These are phyloP conservation scores for Mionectes olivaceus DNA, from an alignment of 2,797 vertebrate genomes.

Conservation along the genomic window DNA sequence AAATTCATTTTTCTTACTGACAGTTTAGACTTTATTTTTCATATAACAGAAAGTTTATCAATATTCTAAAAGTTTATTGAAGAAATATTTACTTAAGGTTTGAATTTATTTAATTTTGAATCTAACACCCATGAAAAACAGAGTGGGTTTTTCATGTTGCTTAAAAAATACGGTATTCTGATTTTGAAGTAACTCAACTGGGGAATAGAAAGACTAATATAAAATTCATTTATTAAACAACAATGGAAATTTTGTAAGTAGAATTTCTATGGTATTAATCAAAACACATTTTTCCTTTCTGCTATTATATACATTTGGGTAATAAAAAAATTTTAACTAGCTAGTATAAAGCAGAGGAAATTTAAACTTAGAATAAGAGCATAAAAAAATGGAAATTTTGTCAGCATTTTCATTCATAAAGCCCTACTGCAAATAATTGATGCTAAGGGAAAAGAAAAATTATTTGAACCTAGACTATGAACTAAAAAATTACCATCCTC, in stretches of 20 bases:
- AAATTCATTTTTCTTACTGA: background rate
- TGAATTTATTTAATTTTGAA: background rate
- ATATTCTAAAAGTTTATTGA: background rate
- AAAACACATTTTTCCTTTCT: rapidly evolving
- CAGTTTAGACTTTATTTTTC: background rate
- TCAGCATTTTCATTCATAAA: background rate
- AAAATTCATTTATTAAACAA: background rate
- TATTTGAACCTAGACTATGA: background rate
- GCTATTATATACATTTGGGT: background rate
- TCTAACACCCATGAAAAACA: background rate
- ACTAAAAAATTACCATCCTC: background rate
- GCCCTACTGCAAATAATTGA: background rate
- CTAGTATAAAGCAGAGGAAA: background rate
- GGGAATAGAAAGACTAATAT: background rate
- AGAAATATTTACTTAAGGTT: background rate
- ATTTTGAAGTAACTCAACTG: background rate
- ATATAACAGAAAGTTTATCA: background rate
- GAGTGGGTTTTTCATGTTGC: background rate
- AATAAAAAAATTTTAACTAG: background rate
- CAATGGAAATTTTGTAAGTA: background rate
- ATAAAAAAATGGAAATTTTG: background rate
- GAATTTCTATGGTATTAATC: background rate
- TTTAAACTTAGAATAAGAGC: background rate
- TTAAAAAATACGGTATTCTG: background rate
- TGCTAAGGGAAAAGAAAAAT: background rate